phyloP scores from a whole-genome alignment of 2,888 invertebrate genomes.

The Dynastes grantii region DNA sequence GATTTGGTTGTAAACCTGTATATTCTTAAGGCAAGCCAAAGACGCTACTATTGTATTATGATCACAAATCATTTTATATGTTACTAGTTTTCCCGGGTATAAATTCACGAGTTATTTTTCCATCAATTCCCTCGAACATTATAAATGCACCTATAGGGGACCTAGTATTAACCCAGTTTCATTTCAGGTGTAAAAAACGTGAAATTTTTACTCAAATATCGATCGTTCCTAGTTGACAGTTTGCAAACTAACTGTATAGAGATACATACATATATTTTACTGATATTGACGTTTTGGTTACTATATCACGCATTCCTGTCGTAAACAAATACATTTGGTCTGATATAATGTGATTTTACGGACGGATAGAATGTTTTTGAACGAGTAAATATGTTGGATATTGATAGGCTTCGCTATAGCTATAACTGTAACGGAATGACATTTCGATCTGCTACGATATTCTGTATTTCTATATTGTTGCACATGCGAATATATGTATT shows the following conservation, averaged over 20 bases:
- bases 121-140: slow-evolving; percentile 3
- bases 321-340: slow-evolving; percentile 38
- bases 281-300: slow-evolving; percentile 13
- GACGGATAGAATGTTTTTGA: slow-evolving; percentile 29
- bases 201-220: not conserved
- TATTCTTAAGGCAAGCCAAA: no score
- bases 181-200: slow-evolving; percentile 3
- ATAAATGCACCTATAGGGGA: slow-evolving; percentile 14
- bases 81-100: not conserved
- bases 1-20: no score
- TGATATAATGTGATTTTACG: slow-evolving; percentile 25
- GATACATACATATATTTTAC: slow-evolving; percentile 11
- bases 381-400: slow-evolving; percentile 28
- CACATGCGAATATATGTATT: no score
- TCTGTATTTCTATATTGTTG: no score
- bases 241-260: slow-evolving; percentile 12
- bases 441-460: no score
- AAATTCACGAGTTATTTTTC: slow-evolving; percentile 14
- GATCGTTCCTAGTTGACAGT: slow-evolving; percentile 7
- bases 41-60: no score
- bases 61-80: not conserved
- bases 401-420: not conserved
- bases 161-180: slow-evolving; percentile 14
- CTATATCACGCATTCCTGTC: slow-evolving; percentile 31
- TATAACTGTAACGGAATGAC: no score